Evolutionary conservation across 2,888 invertebrate genomes (phyloP).

Genomic region (Drosophila paranaensis): DNA sequence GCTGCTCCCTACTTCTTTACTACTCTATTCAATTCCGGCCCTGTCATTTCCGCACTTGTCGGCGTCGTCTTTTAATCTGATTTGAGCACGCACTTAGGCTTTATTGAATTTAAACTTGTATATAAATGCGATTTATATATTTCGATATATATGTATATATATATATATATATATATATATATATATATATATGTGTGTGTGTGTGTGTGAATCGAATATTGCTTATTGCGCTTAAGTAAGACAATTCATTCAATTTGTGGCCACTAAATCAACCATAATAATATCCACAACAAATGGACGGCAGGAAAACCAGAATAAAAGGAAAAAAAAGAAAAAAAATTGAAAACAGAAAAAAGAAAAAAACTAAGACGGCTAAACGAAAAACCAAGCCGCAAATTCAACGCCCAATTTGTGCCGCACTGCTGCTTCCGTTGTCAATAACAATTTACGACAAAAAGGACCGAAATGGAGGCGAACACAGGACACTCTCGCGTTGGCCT

Average conservation of each 20-base stretch:
- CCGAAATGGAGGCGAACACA: constrained; percentile 20
- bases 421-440: constrained; percentile 81
- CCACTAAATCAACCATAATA: constrained; percentile 80
- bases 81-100: constrained; percentile 70
- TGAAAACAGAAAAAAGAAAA: constrained; percentile 15
- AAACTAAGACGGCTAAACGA: constrained; percentile 49
- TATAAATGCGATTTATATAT: constrained; percentile 26
- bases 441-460: constrained; percentile 75
- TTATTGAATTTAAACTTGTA: constrained; percentile 75
- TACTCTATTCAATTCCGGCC: constrained; percentile 63
- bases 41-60: constrained; percentile 63
- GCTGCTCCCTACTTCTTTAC: neutral
- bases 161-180: constrained; percentile 10
- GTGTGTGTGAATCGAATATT: constrained; percentile 50
- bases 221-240: constrained; percentile 77
- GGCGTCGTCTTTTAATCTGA: constrained; percentile 63
- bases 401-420: constrained; percentile 79
- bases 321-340: constrained; percentile 25
- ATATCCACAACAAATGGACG: constrained; percentile 77
- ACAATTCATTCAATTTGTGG: constrained; percentile 80
- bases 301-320: constrained; percentile 15
- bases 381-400: constrained; percentile 76
- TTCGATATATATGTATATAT: constrained; percentile 9
- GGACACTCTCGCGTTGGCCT: constrained; percentile 31
- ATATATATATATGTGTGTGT: neutral